phyloP scores from a whole-genome alignment of 2,113 vertebrate genomes.

The Marmota flaviventris region DNA sequence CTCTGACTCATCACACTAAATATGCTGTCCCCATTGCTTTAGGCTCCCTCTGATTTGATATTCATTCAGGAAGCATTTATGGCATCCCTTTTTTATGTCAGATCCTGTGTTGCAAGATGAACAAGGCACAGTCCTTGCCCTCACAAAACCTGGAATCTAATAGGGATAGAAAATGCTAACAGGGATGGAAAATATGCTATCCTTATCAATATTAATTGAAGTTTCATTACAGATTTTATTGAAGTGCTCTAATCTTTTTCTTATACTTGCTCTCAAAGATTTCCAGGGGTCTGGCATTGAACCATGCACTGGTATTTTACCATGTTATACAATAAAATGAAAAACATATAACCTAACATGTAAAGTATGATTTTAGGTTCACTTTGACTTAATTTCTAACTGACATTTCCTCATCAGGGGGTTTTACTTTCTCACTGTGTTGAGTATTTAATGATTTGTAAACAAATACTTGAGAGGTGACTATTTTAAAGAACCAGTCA shows the following conservation, averaged over 20 bases:
- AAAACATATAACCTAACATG: background rate
- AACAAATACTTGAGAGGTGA: background rate
- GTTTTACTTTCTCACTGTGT: slow-evolving; percentile 11
- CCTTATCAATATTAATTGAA: slow-evolving; percentile 4
- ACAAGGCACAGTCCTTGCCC: background rate
- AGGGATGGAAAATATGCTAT: background rate
- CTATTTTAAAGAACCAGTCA: slow-evolving; percentile 28
- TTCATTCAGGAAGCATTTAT: background rate
- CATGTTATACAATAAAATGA: background rate
- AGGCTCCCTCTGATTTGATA: slow-evolving; percentile 9
- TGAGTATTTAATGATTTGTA: slow-evolving; percentile 36
- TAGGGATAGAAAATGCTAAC: background rate
- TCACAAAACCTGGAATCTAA: background rate
- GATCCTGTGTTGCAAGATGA: background rate
- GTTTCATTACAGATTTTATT: background rate
- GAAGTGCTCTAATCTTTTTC: slow-evolving; percentile 8
- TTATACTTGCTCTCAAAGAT: slow-evolving; percentile 9
- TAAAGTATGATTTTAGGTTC: background rate
- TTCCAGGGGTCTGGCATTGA: background rate
- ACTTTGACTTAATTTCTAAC: slow-evolving; percentile 30
- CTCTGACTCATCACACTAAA: background rate
- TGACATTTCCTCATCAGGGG: background rate
- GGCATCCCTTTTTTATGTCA: background rate
- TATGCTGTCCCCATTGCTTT: background rate
- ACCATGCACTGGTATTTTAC: background rate